These are phyloP conservation scores for Clarias gariepinus DNA, from an alignment of 2,113 vertebrate species.

Conservation along the genomic window DNA sequence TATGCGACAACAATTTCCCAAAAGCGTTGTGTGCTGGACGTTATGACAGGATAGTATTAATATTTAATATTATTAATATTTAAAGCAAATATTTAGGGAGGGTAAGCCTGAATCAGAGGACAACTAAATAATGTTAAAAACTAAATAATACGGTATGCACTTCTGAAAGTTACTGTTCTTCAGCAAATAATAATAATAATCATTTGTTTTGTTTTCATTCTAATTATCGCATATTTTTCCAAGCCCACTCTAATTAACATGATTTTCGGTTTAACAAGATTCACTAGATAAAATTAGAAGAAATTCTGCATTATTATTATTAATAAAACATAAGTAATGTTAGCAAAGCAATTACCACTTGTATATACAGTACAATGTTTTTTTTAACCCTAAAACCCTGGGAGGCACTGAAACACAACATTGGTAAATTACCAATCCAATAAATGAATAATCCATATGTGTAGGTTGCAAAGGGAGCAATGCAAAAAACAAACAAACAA, in stretches of 20 bases:
- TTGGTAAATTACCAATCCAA: too few relatives aligned
- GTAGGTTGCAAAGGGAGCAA: too few relatives aligned
- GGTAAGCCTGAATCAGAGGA: neutral
- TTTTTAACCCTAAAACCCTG: too few relatives aligned
- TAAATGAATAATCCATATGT: too few relatives aligned
- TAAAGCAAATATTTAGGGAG: neutral
- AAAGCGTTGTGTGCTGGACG: neutral
- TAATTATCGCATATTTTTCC: neutral
- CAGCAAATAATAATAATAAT: neutral
- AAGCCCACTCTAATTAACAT: neutral
- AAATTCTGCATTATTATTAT: neutral
- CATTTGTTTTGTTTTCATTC: neutral
- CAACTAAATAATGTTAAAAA: neutral
- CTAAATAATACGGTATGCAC: neutral
- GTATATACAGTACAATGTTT: neutral
- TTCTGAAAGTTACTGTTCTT: neutral
- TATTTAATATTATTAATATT: slow-evolving; percentile 20
- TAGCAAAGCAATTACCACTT: neutral
- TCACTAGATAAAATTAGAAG: neutral
- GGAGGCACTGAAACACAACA: too few relatives aligned
- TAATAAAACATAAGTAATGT: neutral
- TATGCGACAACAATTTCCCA: slow-evolving; percentile 1
- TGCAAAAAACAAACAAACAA: too few relatives aligned
- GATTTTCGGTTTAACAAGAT: neutral
- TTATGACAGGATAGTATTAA: neutral